phyloP scores from a whole-genome alignment of 2,888 invertebrate genomes.

The Brenthis ino region DNA sequence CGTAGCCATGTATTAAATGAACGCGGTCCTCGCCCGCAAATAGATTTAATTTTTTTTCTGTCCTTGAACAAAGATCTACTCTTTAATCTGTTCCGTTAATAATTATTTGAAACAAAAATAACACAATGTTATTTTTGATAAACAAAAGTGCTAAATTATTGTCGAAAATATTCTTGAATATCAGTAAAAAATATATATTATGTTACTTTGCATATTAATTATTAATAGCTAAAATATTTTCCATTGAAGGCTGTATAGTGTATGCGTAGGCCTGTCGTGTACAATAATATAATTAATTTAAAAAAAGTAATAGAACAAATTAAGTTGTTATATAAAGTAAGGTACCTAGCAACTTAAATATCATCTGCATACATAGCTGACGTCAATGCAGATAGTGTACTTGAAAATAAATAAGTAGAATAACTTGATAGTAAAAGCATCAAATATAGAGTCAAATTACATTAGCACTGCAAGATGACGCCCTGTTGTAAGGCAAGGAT shows the following conservation, averaged over 20 bases:
- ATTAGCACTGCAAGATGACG: conserved; percentile 44
- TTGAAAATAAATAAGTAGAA: conserved; percentile 29
- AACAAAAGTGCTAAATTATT: background rate
- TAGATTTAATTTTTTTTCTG: conserved; percentile 28
- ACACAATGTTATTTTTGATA: conserved; percentile 12
- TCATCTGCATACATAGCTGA: conserved; percentile 39
- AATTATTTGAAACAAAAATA: conserved; percentile 23
- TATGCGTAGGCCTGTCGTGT: background rate
- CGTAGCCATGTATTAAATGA: conserved; percentile 12
- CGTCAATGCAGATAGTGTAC: conserved; percentile 40
- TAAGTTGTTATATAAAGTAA: conserved; percentile 18
- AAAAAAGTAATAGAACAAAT: background rate
- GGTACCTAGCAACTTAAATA: conserved; percentile 25
- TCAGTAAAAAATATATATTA: background rate
- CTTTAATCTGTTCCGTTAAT: conserved; percentile 33
- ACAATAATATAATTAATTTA: background rate
- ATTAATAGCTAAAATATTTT: conserved; percentile 5
- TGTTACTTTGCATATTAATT: background rate
- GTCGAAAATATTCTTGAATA: background rate
- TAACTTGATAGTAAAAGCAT: conserved; percentile 28
- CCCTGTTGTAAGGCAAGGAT: conserved; percentile 39
- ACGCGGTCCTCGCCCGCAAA: conserved; percentile 30
- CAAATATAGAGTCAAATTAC: conserved; percentile 37
- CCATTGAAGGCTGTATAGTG: background rate
- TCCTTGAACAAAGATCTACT: conserved; percentile 36